Percentiles rank a stretch among this genome's conserved stretches.
phyloP scores from a whole-genome alignment of 2,113 vertebrate species.

The Notechis scutatus region DNA sequence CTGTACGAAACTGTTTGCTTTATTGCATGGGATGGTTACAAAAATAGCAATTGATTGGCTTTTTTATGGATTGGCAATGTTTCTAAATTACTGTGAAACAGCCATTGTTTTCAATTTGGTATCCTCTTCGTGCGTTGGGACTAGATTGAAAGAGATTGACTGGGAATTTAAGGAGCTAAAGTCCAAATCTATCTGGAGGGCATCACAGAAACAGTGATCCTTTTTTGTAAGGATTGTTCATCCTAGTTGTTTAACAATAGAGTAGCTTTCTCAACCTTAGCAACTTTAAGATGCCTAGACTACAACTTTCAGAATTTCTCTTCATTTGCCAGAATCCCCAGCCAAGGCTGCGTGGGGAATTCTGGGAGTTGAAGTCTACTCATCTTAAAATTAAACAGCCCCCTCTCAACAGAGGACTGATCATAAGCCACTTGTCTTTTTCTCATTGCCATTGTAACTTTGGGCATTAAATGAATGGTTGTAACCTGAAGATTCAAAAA shows the following conservation, averaged over 20 bases:
- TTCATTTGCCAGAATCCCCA: neutral
- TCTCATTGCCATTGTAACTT: neutral
- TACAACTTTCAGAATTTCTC: neutral
- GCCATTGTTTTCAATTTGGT: neutral
- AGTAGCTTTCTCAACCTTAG: neutral
- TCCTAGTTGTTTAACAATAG: neutral
- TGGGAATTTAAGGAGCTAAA: neutral
- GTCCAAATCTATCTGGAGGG: neutral
- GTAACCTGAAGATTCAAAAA: neutral
- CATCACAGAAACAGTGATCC: neutral
- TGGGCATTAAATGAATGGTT: neutral
- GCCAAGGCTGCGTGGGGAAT: neutral
- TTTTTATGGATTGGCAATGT: neutral
- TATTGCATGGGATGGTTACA: neutral
- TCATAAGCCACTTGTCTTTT: neutral
- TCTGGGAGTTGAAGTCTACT: neutral
- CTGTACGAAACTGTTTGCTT: fast-evolving
- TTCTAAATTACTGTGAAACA: neutral
- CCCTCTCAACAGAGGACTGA: neutral
- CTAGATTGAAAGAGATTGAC: neutral
- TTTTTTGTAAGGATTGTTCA: neutral
- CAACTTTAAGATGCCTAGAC: neutral
- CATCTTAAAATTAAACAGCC: neutral
- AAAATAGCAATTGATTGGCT: no score
- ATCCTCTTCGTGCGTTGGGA: neutral